Evolutionary conservation across 2,113 vertebrate genomes (phyloP).

Genomic region (Acrocephalus arundinaceus): DNA sequence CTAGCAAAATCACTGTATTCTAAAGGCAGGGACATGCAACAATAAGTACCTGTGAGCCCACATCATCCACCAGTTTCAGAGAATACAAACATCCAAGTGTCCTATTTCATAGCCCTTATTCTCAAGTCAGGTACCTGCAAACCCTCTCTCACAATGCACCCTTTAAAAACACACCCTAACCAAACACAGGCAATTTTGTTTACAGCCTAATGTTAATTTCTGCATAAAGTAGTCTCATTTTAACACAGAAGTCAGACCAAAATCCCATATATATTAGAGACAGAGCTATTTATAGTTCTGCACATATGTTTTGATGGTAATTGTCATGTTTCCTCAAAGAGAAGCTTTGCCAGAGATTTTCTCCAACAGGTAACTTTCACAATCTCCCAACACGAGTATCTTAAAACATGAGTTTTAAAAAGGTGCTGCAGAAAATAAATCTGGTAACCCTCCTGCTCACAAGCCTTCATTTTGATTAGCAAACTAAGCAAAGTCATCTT

Average conservation of each 20-base stretch:
- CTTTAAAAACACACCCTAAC: not conserved
- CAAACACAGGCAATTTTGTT: slow-evolving; percentile 13
- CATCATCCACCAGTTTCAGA: not conserved
- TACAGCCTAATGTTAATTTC: slow-evolving; percentile 25
- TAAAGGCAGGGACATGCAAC: not conserved
- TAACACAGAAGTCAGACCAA: slow-evolving; percentile 34
- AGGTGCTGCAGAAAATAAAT: not conserved
- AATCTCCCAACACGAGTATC: not conserved
- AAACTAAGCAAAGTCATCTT: not conserved
- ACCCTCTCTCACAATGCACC: not conserved
- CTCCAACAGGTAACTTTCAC: slow-evolving; percentile 3
- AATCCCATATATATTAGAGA: slow-evolving; percentile 1
- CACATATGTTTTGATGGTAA: slow-evolving; percentile 36
- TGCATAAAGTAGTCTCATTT: slow-evolving; percentile 31
- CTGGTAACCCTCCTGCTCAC: not conserved
- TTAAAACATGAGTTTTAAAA: not conserved
- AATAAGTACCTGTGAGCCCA: not conserved
- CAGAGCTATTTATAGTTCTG: slow-evolving; percentile 38
- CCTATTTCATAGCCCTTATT: not conserved
- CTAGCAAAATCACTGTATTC: not conserved
- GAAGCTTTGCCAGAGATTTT: not conserved
- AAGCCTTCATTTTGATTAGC: not conserved
- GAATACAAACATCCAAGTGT: not conserved
- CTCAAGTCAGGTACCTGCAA: not conserved
- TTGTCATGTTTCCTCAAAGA: slow-evolving; percentile 37